A percentile compares a stretch with the other conserved stretches of the same genome.
Conservation (phyloP, 1,140 invertebrate species). For the Mylabris phalerata region DNA sequence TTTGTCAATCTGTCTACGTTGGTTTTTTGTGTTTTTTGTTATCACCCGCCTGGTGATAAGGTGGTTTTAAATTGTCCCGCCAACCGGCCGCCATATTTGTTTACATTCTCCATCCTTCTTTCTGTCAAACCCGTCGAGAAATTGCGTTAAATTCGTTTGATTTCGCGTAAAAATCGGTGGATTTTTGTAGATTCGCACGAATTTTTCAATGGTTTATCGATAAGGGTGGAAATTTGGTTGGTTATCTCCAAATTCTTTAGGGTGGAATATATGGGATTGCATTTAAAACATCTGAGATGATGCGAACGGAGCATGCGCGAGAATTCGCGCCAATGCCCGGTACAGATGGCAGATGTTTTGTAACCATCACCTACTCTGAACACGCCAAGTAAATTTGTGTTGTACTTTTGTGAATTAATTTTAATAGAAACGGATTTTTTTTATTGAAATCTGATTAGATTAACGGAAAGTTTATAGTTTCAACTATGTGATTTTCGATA, state of each 20-base stretch:
- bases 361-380: slow-evolving; percentile 23
- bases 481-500: slow-evolving; percentile 7
- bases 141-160: too few relatives aligned
- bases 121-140: slow-evolving; percentile 12
- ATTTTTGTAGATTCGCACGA: too few relatives aligned
- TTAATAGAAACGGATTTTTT: slow-evolving; percentile 18
- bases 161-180: too few relatives aligned
- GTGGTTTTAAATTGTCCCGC: slow-evolving; percentile 22
- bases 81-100: slow-evolving; percentile 33
- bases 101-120: slow-evolving; percentile 31
- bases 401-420: slow-evolving; percentile 13
- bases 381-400: slow-evolving; percentile 19
- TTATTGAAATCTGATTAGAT: slow-evolving; percentile 10
- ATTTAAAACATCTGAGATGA: slow-evolving; percentile 35
- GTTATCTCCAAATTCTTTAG: background rate
- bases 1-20: too few relatives aligned
- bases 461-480: background rate
- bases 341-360: slow-evolving; percentile 44
- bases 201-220: too few relatives aligned
- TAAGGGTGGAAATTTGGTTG: background rate
- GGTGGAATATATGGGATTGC: slow-evolving; percentile 1
- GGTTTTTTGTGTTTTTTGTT: too few relatives aligned
- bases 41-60: too few relatives aligned
- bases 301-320: slow-evolving; percentile 32
- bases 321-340: slow-evolving; percentile 42